Evolutionary conservation across 2,113 vertebrate genomes (phyloP).

Genomic region (Odocoileus hemionus): DNA sequence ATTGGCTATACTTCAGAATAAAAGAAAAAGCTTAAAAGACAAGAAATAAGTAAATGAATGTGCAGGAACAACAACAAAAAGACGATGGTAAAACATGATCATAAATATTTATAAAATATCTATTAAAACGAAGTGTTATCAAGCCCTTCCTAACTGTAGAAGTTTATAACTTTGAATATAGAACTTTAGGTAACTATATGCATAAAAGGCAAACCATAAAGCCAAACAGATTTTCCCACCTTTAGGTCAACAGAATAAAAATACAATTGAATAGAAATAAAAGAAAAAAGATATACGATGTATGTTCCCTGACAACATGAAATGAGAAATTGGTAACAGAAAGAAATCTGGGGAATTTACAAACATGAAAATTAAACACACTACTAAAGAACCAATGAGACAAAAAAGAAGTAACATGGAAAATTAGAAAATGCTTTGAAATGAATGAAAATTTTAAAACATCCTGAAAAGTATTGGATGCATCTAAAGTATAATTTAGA

Average conservation of each 20-base stretch:
- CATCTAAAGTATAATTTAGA: background rate
- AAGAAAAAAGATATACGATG: background rate
- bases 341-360: background rate
- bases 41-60: background rate
- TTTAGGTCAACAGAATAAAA: slow-evolving; percentile 22
- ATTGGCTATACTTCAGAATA: background rate
- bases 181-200: background rate
- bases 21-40: background rate
- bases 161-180: background rate
- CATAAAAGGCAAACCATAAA: background rate
- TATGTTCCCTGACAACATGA: background rate
- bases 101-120: background rate
- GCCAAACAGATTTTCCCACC: background rate
- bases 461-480: background rate
- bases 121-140: background rate
- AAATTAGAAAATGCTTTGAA: background rate
- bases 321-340: background rate
- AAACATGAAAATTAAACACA: background rate
- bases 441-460: background rate
- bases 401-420: background rate
- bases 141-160: background rate
- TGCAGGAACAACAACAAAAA: background rate
- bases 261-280: background rate
- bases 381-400: background rate
- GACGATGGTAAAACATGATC: background rate